Evolutionary conservation across 1,140 invertebrate genomes (phyloP).

Genomic region (Drosophila miranda): DNA sequence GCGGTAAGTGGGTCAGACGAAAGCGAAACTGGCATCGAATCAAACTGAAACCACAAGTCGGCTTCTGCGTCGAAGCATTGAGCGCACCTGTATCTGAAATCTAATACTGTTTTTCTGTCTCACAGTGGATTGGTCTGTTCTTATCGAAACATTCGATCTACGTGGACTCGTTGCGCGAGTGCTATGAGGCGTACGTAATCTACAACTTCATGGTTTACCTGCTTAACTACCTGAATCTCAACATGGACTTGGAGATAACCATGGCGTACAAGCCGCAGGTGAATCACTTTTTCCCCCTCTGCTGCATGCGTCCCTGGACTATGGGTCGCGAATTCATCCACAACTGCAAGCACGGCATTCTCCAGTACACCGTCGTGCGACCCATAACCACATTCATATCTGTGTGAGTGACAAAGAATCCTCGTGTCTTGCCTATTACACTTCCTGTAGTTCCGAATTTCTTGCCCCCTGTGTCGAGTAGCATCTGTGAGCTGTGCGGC

Average conservation of each 20-base stretch:
- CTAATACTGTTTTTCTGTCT: constrained; percentile 29
- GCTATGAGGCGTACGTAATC: constrained; percentile 98
- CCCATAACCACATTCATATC: constrained; percentile 94
- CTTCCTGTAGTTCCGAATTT: not conserved
- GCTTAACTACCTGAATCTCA: constrained; percentile 93
- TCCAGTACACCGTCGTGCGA: constrained; percentile 96
- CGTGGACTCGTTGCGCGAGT: constrained; percentile 95
- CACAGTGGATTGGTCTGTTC: constrained; percentile 91
- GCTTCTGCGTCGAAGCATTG: not conserved
- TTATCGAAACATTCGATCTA: constrained; percentile 94
- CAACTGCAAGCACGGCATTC: constrained; percentile 97
- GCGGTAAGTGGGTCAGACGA: constrained; percentile 86
- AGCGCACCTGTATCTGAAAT: constrained; percentile 17
- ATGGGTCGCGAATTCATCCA: constrained; percentile 96
- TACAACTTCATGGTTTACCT: constrained; percentile 99
- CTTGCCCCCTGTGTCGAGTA: constrained; percentile 69
- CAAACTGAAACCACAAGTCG: constrained; percentile 19
- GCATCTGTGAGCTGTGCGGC: constrained; percentile 92
- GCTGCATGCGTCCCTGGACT: constrained; percentile 92
- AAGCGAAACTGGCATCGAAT: not conserved
- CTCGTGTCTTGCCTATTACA: not conserved
- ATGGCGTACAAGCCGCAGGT: constrained; percentile 93
- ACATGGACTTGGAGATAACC: constrained; percentile 90
- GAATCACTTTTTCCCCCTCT: constrained; percentile 92
- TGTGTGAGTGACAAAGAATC: constrained; percentile 86